Percentiles rank a stretch among this genome's conserved stretches.
These are phyloP conservation scores for Okamejei kenojei DNA, from an alignment of 2,797 vertebrate species.

Conservation along the genomic window DNA sequence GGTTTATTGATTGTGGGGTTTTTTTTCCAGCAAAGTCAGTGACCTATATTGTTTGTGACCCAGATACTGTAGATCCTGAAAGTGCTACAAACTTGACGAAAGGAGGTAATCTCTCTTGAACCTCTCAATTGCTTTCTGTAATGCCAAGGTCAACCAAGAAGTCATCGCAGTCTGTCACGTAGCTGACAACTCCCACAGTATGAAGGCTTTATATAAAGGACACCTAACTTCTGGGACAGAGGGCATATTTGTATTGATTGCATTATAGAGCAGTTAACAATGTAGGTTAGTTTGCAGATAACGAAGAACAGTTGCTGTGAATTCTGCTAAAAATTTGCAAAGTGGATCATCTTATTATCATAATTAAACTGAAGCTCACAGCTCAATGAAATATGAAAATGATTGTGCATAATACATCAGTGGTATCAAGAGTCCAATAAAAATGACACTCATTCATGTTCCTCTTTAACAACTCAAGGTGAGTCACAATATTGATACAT, in stretches of 20 bases:
- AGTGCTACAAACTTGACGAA: background rate
- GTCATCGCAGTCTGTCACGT: background rate
- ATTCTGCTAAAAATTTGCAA: constrained; percentile 25
- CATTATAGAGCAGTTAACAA: background rate
- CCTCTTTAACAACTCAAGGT: constrained; percentile 50
- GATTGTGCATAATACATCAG: constrained; percentile 60
- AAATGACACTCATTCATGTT: constrained; percentile 49
- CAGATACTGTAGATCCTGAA: background rate
- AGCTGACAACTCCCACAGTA: background rate
- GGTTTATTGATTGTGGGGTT: background rate
- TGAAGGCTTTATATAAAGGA: background rate
- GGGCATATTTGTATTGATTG: background rate
- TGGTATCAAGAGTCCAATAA: constrained; percentile 52
- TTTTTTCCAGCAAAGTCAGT: background rate
- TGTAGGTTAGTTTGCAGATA: background rate
- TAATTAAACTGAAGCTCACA: constrained; percentile 63
- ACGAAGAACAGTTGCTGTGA: constrained; percentile 20
- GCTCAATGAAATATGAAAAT: constrained; percentile 62
- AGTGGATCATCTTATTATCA: constrained; percentile 43
- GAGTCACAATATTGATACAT: constrained; percentile 46
- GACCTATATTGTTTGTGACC: constrained; percentile 19
- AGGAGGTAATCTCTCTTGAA: constrained; percentile 6
- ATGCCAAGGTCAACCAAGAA: constrained; percentile 24
- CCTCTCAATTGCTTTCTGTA: constrained; percentile 5
- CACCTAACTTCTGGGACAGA: background rate